These are phyloP conservation scores for Trichonephila clavata DNA, from an alignment of 1,140 invertebrate genomes.

Conservation along the genomic window DNA sequence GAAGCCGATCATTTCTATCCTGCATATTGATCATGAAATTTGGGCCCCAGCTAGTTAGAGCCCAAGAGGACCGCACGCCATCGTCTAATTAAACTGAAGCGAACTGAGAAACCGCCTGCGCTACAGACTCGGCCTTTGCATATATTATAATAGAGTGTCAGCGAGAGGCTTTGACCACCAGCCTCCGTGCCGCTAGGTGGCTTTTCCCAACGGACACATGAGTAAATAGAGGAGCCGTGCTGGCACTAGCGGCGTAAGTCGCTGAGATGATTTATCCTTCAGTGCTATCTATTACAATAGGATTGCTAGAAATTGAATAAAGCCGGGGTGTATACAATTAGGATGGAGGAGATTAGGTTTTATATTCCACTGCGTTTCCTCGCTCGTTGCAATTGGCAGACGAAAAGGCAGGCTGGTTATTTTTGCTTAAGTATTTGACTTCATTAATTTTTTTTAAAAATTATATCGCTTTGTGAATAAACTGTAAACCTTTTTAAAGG, in stretches of 20 bases:
- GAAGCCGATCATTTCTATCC: constrained; percentile 70
- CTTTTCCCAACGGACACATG: constrained; percentile 64
- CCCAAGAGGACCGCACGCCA: constrained; percentile 57
- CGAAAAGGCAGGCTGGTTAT: no score
- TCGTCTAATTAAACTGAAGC: constrained; percentile 75
- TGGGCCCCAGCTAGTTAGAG: constrained; percentile 58
- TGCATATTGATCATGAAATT: constrained; percentile 74
- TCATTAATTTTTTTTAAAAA: no score
- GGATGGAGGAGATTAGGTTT: neutral
- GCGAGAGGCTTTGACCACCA: constrained; percentile 73
- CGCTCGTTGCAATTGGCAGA: no score
- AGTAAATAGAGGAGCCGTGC: constrained; percentile 30
- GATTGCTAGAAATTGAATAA: constrained; percentile 22
- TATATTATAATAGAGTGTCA: constrained; percentile 75
- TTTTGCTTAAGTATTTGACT: no score
- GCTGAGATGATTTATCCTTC: neutral
- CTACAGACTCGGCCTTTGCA: constrained; percentile 49
- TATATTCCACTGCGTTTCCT: neutral
- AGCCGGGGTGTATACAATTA: constrained; percentile 1
- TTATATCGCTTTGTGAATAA: no score
- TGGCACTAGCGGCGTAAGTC: constrained; percentile 41
- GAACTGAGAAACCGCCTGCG: constrained; percentile 68
- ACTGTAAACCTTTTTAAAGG: no score
- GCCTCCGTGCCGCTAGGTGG: constrained; percentile 35
- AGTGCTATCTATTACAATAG: neutral